These are phyloP conservation scores for Hyposoter dolosus DNA, from an alignment of 2,888 invertebrate species.

Conservation along the genomic window DNA sequence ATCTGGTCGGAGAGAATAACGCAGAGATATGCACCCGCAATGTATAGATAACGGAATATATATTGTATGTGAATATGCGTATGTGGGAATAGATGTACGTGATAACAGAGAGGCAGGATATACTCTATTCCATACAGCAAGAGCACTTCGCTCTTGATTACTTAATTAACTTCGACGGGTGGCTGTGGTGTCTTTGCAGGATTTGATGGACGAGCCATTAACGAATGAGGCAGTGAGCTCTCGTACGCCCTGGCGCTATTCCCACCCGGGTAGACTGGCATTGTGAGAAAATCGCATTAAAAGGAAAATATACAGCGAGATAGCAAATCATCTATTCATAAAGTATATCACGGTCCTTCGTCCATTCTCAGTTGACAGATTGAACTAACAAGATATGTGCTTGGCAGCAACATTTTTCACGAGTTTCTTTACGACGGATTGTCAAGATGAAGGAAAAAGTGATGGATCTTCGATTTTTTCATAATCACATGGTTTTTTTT, in stretches of 20 bases:
- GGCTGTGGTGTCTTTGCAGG: constrained; percentile 60
- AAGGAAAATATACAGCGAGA: constrained; percentile 35
- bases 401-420: neutral
- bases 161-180: constrained; percentile 70
- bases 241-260: neutral
- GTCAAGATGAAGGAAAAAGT: neutral
- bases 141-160: constrained; percentile 66
- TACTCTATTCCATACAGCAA: constrained; percentile 37
- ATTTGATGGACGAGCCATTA: constrained; percentile 69
- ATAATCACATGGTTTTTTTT: neutral
- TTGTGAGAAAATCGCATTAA: constrained; percentile 58
- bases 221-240: constrained; percentile 55
- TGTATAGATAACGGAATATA: constrained; percentile 27
- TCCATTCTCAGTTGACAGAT: constrained; percentile 24
- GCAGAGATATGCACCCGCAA: constrained; percentile 16
- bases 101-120: constrained; percentile 28
- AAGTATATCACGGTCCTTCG: neutral
- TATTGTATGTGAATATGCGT: neutral
- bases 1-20: constrained; percentile 29
- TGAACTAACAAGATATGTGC: constrained; percentile 37
- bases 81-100: constrained; percentile 5
- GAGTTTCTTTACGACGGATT: neutral
- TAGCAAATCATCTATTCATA: neutral
- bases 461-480: constrained; percentile 7
- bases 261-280: constrained; percentile 13